Base-by-base conservation (phyloP, 1,140 invertebrate genomes). In the Papilio glaucus region DNA sequence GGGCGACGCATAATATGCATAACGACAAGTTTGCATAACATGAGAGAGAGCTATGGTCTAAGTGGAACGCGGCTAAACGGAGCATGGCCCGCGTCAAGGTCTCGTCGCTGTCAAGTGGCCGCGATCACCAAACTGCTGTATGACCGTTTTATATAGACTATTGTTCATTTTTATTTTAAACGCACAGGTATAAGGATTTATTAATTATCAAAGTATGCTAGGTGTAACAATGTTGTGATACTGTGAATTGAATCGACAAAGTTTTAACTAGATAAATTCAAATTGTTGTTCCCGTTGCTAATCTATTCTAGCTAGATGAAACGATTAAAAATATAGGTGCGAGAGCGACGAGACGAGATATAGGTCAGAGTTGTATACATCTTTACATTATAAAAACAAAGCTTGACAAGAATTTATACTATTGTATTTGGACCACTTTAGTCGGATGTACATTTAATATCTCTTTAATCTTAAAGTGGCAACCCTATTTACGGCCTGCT, bases 1-100 rank as follows among this genome's bases (percentile, higher is more conserved):
- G 85, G 80, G 79, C 82, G 80, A 87, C 87, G 80, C 85, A 88
- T 92, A 90, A 90, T 85, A 89, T 86, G 84, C 88, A 89, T 90
- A 89, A 90, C 88, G 85, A 81, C 85, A 83, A 77, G 85, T 90
- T 91, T 91, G 87, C 89, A 89, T 90, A 91, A 91, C 85, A 88
- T n/a, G n/a, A 90, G 89, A 91, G 89, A 91, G 89, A 91, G 88
- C 85, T 85, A 84, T 57, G 73, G 80, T 81, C 81, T 83, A 91
- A 89, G 87, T 89, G 76, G 89, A 87, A 90, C 89, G 82, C 82
- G 84, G 79, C 85, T 79, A 86, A 89, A 84, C 83, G 74, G 80
- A 79, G 79, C 85, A 82, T 74, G 85, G 71, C 78, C 84, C 80
- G 83, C 80, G 63, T 77, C 86, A 89, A 89, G 88, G 87, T 87